phyloP scores from a whole-genome alignment of 2,797 vertebrate genomes.

The Poeciliopsis turneri region DNA sequence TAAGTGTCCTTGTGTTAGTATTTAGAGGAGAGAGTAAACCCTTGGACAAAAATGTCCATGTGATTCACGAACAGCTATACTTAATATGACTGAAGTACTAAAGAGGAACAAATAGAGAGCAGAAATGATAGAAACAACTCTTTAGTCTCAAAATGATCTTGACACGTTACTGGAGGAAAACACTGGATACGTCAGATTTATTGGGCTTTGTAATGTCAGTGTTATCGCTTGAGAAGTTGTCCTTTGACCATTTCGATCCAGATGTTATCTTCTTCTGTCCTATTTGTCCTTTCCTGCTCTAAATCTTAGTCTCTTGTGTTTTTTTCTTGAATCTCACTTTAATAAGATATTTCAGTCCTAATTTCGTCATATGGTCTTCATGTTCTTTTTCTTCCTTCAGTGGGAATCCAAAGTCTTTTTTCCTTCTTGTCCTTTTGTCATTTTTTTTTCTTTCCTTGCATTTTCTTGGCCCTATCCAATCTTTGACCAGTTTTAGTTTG shows the following conservation, averaged over 20 bases:
- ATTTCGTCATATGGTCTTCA: background rate
- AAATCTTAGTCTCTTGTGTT: background rate
- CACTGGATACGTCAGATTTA: background rate
- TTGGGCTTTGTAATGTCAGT: background rate
- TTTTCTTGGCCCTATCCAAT: background rate
- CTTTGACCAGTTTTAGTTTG: background rate
- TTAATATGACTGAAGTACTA: background rate
- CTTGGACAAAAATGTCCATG: background rate
- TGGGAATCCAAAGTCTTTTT: background rate
- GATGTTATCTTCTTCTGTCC: conserved; percentile 4
- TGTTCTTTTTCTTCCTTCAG: background rate
- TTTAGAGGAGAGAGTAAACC: background rate
- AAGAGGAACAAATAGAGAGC: background rate
- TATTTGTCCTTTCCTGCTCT: conserved; percentile 9
- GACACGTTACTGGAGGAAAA: background rate
- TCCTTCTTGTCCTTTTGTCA: background rate
- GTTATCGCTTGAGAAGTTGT: conserved; percentile 8
- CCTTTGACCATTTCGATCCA: conserved; percentile 10
- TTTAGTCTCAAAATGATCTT: background rate
- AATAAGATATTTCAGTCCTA: background rate
- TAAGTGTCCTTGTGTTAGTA: background rate
- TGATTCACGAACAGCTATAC: background rate
- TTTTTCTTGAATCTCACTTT: background rate
- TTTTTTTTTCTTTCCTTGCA: background rate
- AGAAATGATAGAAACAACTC: background rate